Conservation (phyloP, 2,888 invertebrate genomes). For the Drosophila mimica region DNA sequence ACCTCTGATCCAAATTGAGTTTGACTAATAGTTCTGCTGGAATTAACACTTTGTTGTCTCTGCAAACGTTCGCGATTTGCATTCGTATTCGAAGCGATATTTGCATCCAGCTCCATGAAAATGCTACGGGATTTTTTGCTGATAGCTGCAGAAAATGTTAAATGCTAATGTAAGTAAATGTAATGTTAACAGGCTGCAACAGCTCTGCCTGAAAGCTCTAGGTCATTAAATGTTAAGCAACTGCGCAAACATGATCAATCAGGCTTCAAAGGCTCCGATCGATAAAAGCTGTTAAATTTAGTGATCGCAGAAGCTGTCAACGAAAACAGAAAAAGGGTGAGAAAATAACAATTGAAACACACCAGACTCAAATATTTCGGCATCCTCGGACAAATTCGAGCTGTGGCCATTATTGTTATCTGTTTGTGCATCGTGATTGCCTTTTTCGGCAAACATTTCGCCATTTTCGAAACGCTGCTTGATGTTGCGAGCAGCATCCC, state of each 20-base stretch:
- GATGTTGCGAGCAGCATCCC: slow-evolving; percentile 88
- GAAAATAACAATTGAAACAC: slow-evolving; percentile 10
- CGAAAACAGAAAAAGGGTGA: not conserved
- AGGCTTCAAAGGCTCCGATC: not conserved
- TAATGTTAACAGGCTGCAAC: not conserved
- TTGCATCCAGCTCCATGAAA: slow-evolving; percentile 94
- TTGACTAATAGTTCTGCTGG: slow-evolving; percentile 5
- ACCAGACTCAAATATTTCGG: slow-evolving; percentile 85
- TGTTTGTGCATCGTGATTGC: slow-evolving; percentile 75
- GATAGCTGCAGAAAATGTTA: slow-evolving; percentile 87
- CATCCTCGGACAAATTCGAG: slow-evolving; percentile 87
- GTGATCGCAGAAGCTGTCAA: not conserved
- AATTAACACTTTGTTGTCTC: slow-evolving; percentile 7
- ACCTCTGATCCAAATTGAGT: slow-evolving; percentile 51
- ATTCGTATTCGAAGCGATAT: slow-evolving; percentile 86
- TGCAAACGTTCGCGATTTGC: not conserved
- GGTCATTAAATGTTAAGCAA: not conserved
- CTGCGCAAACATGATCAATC: not conserved
- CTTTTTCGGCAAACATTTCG: slow-evolving; percentile 88
- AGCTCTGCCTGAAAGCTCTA: not conserved
- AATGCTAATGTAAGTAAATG: not conserved
- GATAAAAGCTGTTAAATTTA: not conserved
- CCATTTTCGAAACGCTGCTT: slow-evolving; percentile 94
- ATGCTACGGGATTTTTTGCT: slow-evolving; percentile 94
- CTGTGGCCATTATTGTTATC: slow-evolving; percentile 16